A percentile compares a stretch with the other conserved stretches of the same genome.
These are phyloP conservation scores for Scrobipalpa costella DNA, from an alignment of 2,888 invertebrate species.

Conservation along the genomic window DNA sequence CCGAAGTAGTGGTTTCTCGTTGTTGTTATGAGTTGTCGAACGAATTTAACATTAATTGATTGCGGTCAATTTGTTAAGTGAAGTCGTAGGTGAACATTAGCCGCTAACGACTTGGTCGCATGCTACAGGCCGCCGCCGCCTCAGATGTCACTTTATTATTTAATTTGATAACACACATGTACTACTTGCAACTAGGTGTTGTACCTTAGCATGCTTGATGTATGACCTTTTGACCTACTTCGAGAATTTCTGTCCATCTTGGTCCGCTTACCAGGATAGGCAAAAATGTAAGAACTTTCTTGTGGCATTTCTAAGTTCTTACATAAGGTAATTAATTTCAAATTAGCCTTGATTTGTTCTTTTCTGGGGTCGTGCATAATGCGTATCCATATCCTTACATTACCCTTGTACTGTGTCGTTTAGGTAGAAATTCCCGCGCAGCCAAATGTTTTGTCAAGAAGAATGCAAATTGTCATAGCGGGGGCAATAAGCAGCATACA, in stretches of 20 bases:
- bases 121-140: conserved; percentile 44
- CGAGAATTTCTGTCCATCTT: conserved; percentile 2
- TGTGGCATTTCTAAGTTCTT: no score
- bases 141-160: conserved; percentile 51
- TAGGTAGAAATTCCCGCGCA: not conserved
- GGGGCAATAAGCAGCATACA: not conserved
- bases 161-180: conserved; percentile 25
- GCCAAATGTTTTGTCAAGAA: not conserved
- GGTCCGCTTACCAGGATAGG: not conserved
- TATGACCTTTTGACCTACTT: conserved; percentile 5
- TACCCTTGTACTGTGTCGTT: not conserved
- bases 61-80: conserved; percentile 71
- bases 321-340: no score
- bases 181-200: conserved; percentile 6
- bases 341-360: not conserved
- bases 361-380: no score
- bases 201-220: conserved; percentile 8
- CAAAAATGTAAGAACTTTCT: no score
- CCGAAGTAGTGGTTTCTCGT: conserved; percentile 9
- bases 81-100: conserved; percentile 61
- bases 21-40: conserved; percentile 27
- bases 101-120: conserved; percentile 68
- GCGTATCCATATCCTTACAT: not conserved
- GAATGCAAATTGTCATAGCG: not conserved
- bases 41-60: conserved; percentile 44